Evolutionary conservation across 37 sponge, comb jelly and placozoan species (phyloP).

Genomic region (Haliclona indistincta): DNA sequence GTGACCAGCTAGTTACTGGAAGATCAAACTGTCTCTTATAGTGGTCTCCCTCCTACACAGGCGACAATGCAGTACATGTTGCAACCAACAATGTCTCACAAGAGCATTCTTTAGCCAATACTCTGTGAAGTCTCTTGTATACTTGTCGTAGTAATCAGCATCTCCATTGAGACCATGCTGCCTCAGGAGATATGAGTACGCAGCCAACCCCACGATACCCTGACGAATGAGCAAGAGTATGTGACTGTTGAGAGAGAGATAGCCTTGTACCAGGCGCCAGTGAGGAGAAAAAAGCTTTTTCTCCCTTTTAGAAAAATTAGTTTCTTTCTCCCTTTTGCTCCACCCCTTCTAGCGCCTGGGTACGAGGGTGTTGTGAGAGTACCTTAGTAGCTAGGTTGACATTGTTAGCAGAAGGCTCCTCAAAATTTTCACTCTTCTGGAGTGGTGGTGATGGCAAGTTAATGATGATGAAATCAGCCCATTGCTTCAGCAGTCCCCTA

Average conservation of each 20-base stretch:
- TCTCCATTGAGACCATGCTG: neutral
- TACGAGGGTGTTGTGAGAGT: neutral
- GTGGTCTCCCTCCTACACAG: slow-evolving; percentile 28
- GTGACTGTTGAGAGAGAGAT: no score
- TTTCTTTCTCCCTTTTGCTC: no score
- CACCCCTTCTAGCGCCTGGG: no score
- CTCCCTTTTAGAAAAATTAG: no score
- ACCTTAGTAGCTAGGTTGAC: slow-evolving; percentile 75
- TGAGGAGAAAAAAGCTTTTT: slow-evolving; percentile 7
- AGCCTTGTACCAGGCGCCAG: neutral
- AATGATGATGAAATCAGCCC: slow-evolving; percentile 46
- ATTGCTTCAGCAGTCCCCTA: slow-evolving; percentile 38
- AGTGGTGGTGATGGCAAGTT: slow-evolving; percentile 60
- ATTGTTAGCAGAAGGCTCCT: slow-evolving; percentile 71
- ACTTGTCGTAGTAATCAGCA: slow-evolving; percentile 32
- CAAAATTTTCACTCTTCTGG: slow-evolving; percentile 80
- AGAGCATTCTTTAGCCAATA: slow-evolving; percentile 48
- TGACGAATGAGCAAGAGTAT: no score
- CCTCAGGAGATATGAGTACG: slow-evolving; percentile 49
- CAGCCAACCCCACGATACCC: slow-evolving; percentile 60
- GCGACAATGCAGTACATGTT: no score
- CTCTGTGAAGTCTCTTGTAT: slow-evolving; percentile 8
- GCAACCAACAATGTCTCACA: neutral
- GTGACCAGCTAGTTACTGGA: slow-evolving; percentile 50
- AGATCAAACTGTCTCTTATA: slow-evolving; percentile 62